phyloP scores from a whole-genome alignment of 2,888 invertebrate species.

The Aleiodes leptofemur region DNA sequence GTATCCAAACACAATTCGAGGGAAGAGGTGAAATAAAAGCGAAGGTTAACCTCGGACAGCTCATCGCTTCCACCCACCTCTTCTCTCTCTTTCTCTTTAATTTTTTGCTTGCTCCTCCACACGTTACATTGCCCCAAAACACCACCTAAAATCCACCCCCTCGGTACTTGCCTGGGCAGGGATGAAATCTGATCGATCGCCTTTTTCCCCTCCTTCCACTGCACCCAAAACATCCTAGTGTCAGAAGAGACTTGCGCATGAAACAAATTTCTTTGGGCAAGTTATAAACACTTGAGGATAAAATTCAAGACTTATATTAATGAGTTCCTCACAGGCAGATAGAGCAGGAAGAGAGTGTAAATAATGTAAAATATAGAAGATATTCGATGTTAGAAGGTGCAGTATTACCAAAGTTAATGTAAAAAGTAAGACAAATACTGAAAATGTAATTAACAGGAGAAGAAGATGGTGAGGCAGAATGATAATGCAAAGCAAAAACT shows the following conservation, averaged over 20 bases:
- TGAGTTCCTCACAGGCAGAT: not conserved
- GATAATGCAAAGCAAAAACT: no score
- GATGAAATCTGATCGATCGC: conserved; percentile 60
- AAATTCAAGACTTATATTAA: conserved; percentile 34
- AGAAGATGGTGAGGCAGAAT: no score
- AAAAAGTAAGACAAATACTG: no score
- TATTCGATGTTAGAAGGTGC: no score
- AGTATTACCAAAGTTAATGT: no score
- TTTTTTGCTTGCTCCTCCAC: conserved; percentile 5
- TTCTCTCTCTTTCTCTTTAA: not conserved
- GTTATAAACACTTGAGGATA: conserved; percentile 4
- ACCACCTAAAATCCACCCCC: conserved; percentile 14
- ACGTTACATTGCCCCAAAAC: conserved; percentile 26
- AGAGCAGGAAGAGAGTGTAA: no score
- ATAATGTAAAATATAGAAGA: no score
- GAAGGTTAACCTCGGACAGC: conserved; percentile 36
- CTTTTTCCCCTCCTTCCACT: conserved; percentile 50
- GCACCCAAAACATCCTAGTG: conserved; percentile 4
- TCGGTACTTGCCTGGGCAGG: conserved; percentile 52
- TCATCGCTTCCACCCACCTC: conserved; percentile 20
- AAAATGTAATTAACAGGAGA: no score
- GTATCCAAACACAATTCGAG: conserved; percentile 22
- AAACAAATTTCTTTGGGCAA: conserved; percentile 36
- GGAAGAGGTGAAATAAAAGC: conserved; percentile 14
- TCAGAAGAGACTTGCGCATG: conserved; percentile 52